Percentiles rank a stretch among this genome's conserved stretches.
These are phyloP conservation scores for Drosophila yakuba DNA, from an alignment of 1,140 invertebrate species.

Conservation along the genomic window DNA sequence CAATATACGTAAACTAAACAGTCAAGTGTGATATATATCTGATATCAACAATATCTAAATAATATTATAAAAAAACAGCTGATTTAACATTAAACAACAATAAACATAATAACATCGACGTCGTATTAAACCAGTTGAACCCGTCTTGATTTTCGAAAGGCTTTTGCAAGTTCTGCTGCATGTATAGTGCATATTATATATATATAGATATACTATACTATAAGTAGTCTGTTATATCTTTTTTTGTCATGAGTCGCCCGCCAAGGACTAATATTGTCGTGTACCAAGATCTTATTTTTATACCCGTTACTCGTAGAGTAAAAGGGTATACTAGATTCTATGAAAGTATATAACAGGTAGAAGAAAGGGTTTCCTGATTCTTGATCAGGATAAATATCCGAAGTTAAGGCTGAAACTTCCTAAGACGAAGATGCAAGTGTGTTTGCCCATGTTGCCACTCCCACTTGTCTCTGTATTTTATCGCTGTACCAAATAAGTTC, in stretches of 20 bases:
- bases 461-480: no score
- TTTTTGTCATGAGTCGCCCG: slow-evolving; percentile 20
- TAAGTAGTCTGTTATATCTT: slow-evolving; percentile 18
- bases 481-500: no score
- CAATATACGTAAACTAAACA: background rate
- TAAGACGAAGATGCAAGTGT: no score
- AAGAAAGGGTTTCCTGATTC: no score
- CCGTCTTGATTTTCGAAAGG: slow-evolving; percentile 45
- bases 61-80: slow-evolving; percentile 50
- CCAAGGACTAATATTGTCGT: slow-evolving; percentile 7
- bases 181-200: background rate
- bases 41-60: slow-evolving; percentile 10
- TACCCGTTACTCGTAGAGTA: no score
- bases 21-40: background rate
- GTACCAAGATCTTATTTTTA: background rate
- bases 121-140: slow-evolving; percentile 65
- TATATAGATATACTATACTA: no score
- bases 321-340: no score
- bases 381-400: no score
- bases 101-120: slow-evolving; percentile 30
- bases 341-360: no score
- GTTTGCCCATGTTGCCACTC: no score
- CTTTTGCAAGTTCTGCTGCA: slow-evolving; percentile 31
- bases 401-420: no score
- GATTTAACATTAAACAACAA: slow-evolving; percentile 35